Evolutionary conservation across 2,888 invertebrate genomes (phyloP).

Genomic region (Aphodius granarius): DNA sequence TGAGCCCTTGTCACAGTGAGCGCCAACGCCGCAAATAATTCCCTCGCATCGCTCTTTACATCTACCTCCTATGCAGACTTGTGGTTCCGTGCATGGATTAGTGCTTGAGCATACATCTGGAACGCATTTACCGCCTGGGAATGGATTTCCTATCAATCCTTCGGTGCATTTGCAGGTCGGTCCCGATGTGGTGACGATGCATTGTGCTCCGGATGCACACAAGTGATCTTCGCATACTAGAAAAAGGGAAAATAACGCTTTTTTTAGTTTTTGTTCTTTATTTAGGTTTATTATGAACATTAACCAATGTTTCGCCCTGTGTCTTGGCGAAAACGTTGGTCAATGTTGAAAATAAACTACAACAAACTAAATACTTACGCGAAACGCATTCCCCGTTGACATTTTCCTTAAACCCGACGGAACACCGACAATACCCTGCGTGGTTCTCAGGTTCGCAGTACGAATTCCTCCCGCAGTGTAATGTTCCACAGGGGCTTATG

Average conservation of each 20-base stretch:
- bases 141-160: conserved; percentile 87
- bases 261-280: background rate
- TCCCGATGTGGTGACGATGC: conserved; percentile 80
- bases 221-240: conserved; percentile 73
- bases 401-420: conserved; percentile 78
- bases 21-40: conserved; percentile 85
- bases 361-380: conserved; percentile 59
- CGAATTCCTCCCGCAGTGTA: conserved; percentile 82
- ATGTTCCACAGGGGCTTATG: conserved; percentile 75
- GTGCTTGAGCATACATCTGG: conserved; percentile 80
- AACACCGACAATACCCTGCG: conserved; percentile 86
- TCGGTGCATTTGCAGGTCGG: conserved; percentile 88
- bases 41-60: conserved; percentile 89
- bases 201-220: conserved; percentile 82
- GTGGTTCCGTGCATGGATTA: conserved; percentile 75
- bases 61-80: conserved; percentile 83
- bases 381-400: conserved; percentile 82
- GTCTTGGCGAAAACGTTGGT: background rate
- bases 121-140: conserved; percentile 84
- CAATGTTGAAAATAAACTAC: background rate
- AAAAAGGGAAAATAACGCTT: conserved; percentile 47
- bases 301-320: too few species aligned
- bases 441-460: conserved; percentile 87
- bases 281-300: background rate
- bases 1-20: conserved; percentile 76